Evolutionary conservation across 2,888 invertebrate species (phyloP).

Genomic region (Pammene fasciana): DNA sequence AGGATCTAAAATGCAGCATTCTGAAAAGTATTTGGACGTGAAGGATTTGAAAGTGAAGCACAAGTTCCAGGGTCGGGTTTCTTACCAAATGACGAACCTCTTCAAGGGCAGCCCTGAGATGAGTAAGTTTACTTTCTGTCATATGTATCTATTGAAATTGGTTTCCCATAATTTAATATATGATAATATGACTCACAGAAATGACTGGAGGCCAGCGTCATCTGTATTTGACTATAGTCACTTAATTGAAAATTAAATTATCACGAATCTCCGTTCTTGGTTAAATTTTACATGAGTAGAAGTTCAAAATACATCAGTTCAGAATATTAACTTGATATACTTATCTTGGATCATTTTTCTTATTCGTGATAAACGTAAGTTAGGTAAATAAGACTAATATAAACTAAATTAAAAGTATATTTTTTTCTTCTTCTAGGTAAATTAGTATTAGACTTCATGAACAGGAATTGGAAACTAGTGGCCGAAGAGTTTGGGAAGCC

Average conservation of each 20-base stretch:
- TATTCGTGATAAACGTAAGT: no score
- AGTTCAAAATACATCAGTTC: no score
- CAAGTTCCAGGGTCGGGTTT: slow-evolving; percentile 61
- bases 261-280: no score
- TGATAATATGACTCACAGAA: background rate
- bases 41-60: slow-evolving; percentile 52
- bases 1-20: slow-evolving; percentile 50
- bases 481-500: slow-evolving; percentile 68
- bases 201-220: background rate
- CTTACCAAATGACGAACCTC: slow-evolving; percentile 63
- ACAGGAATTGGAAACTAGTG: slow-evolving; percentile 63
- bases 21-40: slow-evolving; percentile 56
- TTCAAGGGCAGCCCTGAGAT: slow-evolving; percentile 62
- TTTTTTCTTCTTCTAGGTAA: slow-evolving; percentile 54
- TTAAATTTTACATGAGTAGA: no score
- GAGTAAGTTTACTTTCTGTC: slow-evolving; percentile 55
- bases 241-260: no score
- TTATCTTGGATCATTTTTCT: no score
- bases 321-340: no score
- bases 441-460: slow-evolving; percentile 63
- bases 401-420: no score
- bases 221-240: no score
- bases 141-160: background rate
- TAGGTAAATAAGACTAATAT: no score
- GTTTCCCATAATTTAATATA: background rate